Conservation (phyloP, 2,113 vertebrate genomes). For the Miniopterus natalensis region DNA sequence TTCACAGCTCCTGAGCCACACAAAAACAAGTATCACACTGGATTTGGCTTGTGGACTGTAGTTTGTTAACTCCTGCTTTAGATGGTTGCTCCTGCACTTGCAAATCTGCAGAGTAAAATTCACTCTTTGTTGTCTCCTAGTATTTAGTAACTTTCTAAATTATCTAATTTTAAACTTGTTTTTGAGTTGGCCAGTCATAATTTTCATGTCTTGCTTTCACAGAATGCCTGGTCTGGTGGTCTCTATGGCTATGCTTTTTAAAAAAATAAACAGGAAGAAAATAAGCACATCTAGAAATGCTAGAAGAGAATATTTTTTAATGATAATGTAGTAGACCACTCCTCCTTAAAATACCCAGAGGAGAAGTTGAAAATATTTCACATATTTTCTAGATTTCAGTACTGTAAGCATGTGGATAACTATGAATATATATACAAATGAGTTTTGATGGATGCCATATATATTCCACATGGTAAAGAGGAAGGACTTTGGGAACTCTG, state of each 20-base stretch:
- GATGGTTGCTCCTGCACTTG: neutral
- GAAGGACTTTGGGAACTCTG: neutral
- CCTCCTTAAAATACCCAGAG: neutral
- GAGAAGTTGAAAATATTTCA: constrained; percentile 46
- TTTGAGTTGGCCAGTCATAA: neutral
- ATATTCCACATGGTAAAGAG: neutral
- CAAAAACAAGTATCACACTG: neutral
- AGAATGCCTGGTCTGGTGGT: neutral
- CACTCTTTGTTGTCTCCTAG: neutral
- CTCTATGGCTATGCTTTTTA: neutral
- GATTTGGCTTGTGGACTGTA: neutral
- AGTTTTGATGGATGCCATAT: neutral
- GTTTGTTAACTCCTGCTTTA: neutral
- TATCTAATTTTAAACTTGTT: neutral
- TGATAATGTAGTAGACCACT: neutral
- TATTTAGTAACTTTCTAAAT: constrained; percentile 26
- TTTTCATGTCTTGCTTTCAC: neutral
- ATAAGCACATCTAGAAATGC: neutral
- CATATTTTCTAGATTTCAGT: constrained; percentile 35
- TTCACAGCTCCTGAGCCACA: neutral
- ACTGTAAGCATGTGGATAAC: neutral
- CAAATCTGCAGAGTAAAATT: constrained; percentile 40
- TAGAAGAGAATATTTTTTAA: neutral
- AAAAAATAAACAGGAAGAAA: constrained; percentile 7
- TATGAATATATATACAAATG: constrained; percentile 1